phyloP scores from a whole-genome alignment of 2,797 vertebrate genomes.

The Halcyon chelicuti region DNA sequence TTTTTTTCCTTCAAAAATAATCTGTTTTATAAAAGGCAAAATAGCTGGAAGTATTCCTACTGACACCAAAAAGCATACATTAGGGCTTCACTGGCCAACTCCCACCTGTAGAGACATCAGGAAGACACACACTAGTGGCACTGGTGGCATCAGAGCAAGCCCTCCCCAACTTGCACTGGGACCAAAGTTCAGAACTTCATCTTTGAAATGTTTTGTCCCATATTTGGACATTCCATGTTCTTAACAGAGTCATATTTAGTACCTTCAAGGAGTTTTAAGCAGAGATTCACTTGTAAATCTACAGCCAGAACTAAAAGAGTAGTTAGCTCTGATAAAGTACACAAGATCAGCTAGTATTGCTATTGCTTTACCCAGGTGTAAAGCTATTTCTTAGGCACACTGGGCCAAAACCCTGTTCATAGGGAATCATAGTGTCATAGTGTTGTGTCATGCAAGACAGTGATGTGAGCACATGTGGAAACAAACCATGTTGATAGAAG shows the following conservation, averaged over 20 bases:
- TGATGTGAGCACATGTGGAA: background rate
- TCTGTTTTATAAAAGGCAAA: background rate
- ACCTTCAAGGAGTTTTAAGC: background rate
- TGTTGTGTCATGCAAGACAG: background rate
- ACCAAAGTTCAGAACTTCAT: background rate
- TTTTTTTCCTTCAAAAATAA: background rate
- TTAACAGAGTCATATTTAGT: background rate
- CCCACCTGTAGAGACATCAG: background rate
- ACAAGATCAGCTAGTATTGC: background rate
- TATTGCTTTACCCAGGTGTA: background rate
- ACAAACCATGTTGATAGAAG: background rate
- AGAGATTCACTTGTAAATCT: background rate
- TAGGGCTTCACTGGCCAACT: background rate
- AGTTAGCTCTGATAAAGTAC: background rate
- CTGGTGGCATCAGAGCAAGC: background rate
- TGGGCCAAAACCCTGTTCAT: fast-evolving
- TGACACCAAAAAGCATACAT: background rate
- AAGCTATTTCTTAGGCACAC: background rate
- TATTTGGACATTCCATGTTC: background rate
- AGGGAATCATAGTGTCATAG: too few relatives aligned
- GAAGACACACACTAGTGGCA: background rate
- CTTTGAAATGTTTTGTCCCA: background rate
- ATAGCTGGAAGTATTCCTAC: background rate
- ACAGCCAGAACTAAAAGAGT: background rate
- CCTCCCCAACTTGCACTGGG: background rate